These are phyloP conservation scores for Astreopora myriophthalma DNA, from an alignment of 64 coral and sea anemone genomes.

Conservation along the genomic window DNA sequence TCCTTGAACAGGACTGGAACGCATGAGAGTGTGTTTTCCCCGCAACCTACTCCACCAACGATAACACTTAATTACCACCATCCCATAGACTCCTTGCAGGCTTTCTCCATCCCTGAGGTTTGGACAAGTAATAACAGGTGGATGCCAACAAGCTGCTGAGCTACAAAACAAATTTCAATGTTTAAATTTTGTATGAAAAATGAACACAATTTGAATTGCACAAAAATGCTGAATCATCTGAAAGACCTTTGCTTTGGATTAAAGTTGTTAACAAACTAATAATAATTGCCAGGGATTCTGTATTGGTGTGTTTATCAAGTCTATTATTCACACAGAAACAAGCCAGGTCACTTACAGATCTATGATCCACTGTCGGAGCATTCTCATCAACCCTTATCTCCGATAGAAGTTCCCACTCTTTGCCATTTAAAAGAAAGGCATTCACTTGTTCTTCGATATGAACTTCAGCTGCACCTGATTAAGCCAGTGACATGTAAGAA, in stretches of 20 bases:
- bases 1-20: too few relatives aligned
- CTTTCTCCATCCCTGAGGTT: constrained; percentile 87
- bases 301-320: too few relatives aligned
- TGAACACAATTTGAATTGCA: background rate
- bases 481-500: background rate
- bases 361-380: constrained; percentile 41
- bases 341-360: constrained; percentile 40
- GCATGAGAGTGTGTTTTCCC: too few relatives aligned
- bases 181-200: background rate
- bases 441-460: constrained; percentile 71
- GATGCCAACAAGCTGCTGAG: constrained; percentile 77
- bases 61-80: constrained; percentile 42
- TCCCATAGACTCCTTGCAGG: constrained; percentile 82
- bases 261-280: too few relatives aligned
- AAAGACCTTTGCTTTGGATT: too few relatives aligned
- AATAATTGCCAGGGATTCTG: too few relatives aligned
- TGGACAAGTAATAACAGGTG: constrained; percentile 65
- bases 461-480: constrained; percentile 41
- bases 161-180: constrained; percentile 11
- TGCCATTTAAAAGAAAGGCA: constrained; percentile 59
- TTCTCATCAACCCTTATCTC: constrained; percentile 69
- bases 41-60: too few relatives aligned
- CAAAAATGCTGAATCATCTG: too few relatives aligned
- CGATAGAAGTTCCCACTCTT: constrained; percentile 71
- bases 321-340: background rate